Conservation (phyloP, 2,797 vertebrate genomes). For the Phrynocephalus vlangalii region DNA sequence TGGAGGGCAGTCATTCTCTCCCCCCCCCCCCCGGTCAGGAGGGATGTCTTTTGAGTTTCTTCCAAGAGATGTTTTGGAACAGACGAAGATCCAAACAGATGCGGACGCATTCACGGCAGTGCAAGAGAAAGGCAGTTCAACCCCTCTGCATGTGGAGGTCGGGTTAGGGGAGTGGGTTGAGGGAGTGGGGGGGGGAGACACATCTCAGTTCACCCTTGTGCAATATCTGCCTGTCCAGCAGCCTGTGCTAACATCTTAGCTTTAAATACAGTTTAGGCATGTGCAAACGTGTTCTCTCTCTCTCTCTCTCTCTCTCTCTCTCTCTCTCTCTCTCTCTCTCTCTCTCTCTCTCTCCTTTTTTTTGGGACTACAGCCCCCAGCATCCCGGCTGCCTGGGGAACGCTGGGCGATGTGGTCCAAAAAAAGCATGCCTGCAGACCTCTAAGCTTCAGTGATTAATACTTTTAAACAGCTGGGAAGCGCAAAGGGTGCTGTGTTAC, state of each 20-base stretch:
- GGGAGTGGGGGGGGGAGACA: too few relatives aligned
- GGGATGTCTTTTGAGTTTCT: not conserved
- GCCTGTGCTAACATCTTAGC: constrained; percentile 35
- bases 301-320: too few relatives aligned
- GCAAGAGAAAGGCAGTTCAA: not conserved
- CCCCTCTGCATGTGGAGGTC: not conserved
- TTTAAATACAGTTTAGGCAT: constrained; percentile 13
- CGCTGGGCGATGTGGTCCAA: too few relatives aligned
- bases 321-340: too few relatives aligned
- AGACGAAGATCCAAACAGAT: not conserved
- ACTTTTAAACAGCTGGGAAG: constrained; percentile 41
- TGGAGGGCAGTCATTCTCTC: not conserved
- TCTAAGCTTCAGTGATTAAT: constrained; percentile 16
- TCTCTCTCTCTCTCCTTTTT: too few relatives aligned
- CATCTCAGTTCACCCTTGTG: constrained; percentile 39
- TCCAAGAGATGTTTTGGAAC: not conserved
- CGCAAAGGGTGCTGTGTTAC: constrained; percentile 13
- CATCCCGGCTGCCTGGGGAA: too few relatives aligned
- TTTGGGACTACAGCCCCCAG: too few relatives aligned
- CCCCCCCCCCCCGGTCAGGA: not conserved
- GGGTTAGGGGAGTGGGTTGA: rapidly evolving
- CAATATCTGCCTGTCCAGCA: constrained; percentile 35
- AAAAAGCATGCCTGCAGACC: too few relatives aligned
- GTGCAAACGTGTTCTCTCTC: too few relatives aligned
- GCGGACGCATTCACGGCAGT: not conserved